Evolutionary conservation across 2,113 vertebrate genomes (phyloP).

Genomic region (Columbina picui): DNA sequence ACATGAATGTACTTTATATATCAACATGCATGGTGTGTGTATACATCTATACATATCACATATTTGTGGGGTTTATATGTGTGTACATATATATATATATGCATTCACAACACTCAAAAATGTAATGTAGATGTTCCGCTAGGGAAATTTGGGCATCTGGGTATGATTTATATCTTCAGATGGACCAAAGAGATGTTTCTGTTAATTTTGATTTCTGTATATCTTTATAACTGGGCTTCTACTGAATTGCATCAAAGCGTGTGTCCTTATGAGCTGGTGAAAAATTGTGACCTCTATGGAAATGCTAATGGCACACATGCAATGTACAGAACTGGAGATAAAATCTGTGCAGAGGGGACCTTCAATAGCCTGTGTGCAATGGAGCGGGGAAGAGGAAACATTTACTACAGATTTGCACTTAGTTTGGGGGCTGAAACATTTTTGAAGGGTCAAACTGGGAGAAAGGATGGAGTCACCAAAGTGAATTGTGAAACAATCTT

Average conservation of each 20-base stretch:
- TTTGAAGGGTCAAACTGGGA: background rate
- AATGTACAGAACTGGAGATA: background rate
- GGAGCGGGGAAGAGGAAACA: background rate
- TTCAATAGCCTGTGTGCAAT: background rate
- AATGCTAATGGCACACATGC: background rate
- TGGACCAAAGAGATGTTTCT: background rate
- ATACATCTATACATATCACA: background rate
- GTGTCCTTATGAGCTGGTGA: background rate
- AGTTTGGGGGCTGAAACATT: background rate
- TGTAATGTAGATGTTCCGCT: background rate
- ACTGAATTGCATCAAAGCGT: background rate
- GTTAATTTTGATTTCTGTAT: background rate
- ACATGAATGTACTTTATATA: background rate
- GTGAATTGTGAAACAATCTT: background rate
- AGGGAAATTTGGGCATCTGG: background rate
- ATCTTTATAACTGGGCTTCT: background rate
- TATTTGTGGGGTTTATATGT: background rate
- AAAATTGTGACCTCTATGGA: background rate
- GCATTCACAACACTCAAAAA: background rate
- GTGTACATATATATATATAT: no score
- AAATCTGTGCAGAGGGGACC: background rate
- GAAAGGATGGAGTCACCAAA: background rate
- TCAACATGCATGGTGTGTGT: accelerated
- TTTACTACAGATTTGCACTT: background rate
- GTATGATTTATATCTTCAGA: background rate